Conservation (phyloP, 2,797 vertebrate species). For the Basileuterus tristriatus region DNA sequence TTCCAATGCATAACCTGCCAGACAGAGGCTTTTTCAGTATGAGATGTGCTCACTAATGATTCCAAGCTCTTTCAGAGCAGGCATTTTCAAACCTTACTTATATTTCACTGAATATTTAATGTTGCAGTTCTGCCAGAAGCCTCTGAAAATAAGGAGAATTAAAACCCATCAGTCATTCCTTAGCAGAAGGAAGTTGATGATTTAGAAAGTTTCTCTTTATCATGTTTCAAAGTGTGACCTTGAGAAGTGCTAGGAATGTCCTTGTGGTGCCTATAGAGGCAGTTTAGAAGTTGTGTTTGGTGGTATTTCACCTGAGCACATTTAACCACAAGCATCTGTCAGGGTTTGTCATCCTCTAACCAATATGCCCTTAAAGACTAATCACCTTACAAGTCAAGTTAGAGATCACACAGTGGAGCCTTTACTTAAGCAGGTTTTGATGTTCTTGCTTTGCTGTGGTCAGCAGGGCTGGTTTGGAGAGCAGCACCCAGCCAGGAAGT, state of each 20-base stretch:
- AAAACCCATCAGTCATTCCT: not conserved
- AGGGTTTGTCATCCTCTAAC: not conserved
- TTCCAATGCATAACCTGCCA: not conserved
- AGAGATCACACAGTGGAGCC: not conserved
- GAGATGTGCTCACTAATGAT: slow-evolving; percentile 11
- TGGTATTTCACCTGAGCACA: not conserved
- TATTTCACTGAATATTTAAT: slow-evolving; percentile 68
- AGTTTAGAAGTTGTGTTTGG: not conserved
- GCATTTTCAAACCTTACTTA: slow-evolving; percentile 40
- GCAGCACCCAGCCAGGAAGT: not conserved
- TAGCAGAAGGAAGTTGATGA: not conserved
- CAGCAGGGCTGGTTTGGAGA: not conserved
- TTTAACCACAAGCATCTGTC: not conserved
- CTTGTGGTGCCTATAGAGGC: not conserved
- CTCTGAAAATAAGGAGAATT: slow-evolving; percentile 17
- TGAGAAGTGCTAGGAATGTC: not conserved
- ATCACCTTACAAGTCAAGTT: not conserved
- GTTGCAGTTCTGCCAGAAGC: slow-evolving; percentile 38
- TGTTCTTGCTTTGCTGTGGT: not conserved
- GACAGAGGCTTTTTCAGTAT: not conserved
- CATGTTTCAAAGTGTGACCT: not conserved
- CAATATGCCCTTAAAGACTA: not conserved
- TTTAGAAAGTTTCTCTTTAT: not conserved
- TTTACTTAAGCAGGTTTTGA: not conserved
- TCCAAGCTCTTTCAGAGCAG: slow-evolving; percentile 3